Base-by-base conservation (phyloP, 2,797 vertebrate species). In the Eulemur albifrons region DNA sequence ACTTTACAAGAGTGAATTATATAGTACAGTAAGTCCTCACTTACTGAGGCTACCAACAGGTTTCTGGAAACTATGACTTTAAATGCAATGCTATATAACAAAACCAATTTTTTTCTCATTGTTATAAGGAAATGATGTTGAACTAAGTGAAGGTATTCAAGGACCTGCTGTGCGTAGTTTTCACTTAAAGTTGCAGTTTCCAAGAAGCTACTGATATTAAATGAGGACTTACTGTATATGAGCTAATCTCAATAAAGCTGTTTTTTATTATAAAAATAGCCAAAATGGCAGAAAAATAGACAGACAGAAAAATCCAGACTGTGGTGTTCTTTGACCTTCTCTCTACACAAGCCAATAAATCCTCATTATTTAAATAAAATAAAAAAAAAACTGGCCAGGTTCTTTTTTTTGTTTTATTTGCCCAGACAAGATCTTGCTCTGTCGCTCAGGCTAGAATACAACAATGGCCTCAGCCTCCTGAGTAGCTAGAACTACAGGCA, bases 301-400 rank as follows among this genome's bases (percentile, higher is more conserved):
- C 30, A 90, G 40, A 85, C 2, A 79, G 61, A 92, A 77, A 96
- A 94, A 85, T 79, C 32, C n/a, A 94, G 54, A 92, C 1, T n/a
- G 80, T 90, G 7, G 21, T 88, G 11, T 81, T 61, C 8, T 80
- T 87, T 93, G 57, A 88, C 61, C 3, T 82, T 87, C 17, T 73
- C 14, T 67, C 12, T 50, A 89, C 7, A 59, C 30, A 32, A 92
- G 77, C 50, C 54, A 85, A 91, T 76, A 95, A 90, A 54, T 88
- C 35, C 9, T 94, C 52, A 81, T 57, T 79, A 11, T 90, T 92
- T 57, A 40, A 40, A 40, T 5, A 40, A 40, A 40, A 40, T 5
- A 40, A 40, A 40, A 40, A 40, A 27, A 85, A 63, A 79, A 77
- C 15, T 40, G 11, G 20, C 67, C 67, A 70, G 20, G 21, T 25